These are phyloP conservation scores for Clinocottus analis DNA, from an alignment of 2,113 vertebrate genomes.

Conservation along the genomic window DNA sequence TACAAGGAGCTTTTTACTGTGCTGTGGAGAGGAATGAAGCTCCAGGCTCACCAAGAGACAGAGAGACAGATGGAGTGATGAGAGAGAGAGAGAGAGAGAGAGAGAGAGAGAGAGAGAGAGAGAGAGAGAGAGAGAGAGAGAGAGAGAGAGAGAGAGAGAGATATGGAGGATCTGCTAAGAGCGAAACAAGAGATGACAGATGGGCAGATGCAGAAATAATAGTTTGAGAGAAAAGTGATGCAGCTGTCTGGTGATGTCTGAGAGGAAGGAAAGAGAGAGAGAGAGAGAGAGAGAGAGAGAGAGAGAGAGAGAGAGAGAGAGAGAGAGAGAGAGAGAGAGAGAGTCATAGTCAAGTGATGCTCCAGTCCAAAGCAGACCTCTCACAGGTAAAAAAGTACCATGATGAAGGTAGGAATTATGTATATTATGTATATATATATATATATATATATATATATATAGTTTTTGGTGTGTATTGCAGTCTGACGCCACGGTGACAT, in stretches of 20 bases:
- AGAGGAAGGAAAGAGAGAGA: slow-evolving; percentile 12
- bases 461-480: no score
- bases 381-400: no score
- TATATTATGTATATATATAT: no score
- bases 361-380: not conserved
- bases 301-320: not conserved
- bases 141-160: not conserved
- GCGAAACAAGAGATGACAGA: slow-evolving; percentile 9
- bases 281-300: not conserved
- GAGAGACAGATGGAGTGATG: not conserved
- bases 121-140: not conserved
- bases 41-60: slow-evolving; percentile 42
- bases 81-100: not conserved
- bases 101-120: not conserved
- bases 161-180: not conserved
- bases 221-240: slow-evolving; percentile 42
- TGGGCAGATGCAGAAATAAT: slow-evolving; percentile 41
- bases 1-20: not conserved
- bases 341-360: slow-evolving; percentile 2
- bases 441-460: no score
- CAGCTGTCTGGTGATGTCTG: slow-evolving; percentile 57
- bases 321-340: not conserved
- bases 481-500: no score
- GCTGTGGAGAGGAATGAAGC: slow-evolving; percentile 11
- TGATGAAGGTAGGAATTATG: no score